Evolutionary conservation across 2,888 invertebrate species (phyloP).

Genomic region (Rosalia funebris): DNA sequence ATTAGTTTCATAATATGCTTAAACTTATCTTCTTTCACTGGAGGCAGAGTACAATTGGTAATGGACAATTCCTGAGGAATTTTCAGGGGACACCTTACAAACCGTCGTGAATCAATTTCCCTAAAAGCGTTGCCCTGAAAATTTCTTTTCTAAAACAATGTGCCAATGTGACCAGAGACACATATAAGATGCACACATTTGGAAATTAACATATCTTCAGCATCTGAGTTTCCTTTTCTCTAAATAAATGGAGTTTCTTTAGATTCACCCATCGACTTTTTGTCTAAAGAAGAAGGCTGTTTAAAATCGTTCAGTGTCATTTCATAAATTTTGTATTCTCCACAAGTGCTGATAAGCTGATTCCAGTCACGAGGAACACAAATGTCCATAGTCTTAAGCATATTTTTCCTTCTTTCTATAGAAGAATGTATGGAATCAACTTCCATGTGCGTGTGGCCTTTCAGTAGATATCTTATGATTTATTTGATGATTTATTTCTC

Average conservation of each 20-base stretch:
- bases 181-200: slow-evolving; percentile 17
- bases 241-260: slow-evolving; percentile 7
- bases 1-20: slow-evolving; percentile 15
- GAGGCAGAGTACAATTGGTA: slow-evolving; percentile 5
- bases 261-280: slow-evolving; percentile 8
- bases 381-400: slow-evolving; percentile 7
- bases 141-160: too few relatives aligned
- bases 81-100: too few relatives aligned
- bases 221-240: too few relatives aligned
- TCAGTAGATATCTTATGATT: too few relatives aligned
- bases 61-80: slow-evolving; percentile 10
- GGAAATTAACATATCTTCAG: slow-evolving; percentile 17
- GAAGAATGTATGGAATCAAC: too few relatives aligned
- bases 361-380: slow-evolving; percentile 5
- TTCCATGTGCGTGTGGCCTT: slow-evolving; percentile 11
- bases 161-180: slow-evolving; percentile 16
- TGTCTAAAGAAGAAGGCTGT: slow-evolving; percentile 10
- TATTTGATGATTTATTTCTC: slow-evolving; percentile 1
- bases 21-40: slow-evolving; percentile 9
- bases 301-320: slow-evolving; percentile 8
- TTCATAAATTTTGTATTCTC: slow-evolving; percentile 20
- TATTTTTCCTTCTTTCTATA: slow-evolving; percentile 5
- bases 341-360: slow-evolving; percentile 18
- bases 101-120: too few relatives aligned
- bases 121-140: too few relatives aligned